These are phyloP conservation scores for Meiosimyza platycephala DNA, from an alignment of 2,888 invertebrate genomes.

Conservation along the genomic window DNA sequence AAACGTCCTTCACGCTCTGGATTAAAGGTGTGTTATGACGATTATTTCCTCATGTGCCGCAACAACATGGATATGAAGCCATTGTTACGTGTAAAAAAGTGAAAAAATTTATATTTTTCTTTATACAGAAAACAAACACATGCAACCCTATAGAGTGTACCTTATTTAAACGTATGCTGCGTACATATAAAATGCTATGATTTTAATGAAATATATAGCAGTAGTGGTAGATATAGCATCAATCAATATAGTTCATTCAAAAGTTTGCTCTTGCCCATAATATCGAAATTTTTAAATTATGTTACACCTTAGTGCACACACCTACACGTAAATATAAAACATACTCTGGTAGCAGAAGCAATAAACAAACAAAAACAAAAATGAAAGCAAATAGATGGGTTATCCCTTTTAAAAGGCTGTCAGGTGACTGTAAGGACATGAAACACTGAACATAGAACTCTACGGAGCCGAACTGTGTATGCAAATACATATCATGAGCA, in stretches of 20 bases:
- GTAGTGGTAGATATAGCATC: no score
- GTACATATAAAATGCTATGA: no score
- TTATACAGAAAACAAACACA: background rate
- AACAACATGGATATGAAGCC: background rate
- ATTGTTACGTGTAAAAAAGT: conserved; percentile 23
- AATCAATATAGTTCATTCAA: no score
- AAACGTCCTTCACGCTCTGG: background rate
- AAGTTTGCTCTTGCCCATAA: no score
- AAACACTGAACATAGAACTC: conserved; percentile 2
- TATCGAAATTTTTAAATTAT: no score
- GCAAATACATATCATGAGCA: conserved; percentile 35
- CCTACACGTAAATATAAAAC: background rate
- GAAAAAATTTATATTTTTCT: conserved; percentile 30
- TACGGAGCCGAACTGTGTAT: background rate
- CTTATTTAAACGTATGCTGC: no score
- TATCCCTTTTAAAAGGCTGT: conserved; percentile 2
- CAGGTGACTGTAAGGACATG: conserved; percentile 17
- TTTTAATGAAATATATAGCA: no score
- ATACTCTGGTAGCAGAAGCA: background rate
- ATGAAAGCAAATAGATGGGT: conserved; percentile 12
- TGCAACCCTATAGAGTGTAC: no score
- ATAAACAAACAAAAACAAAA: conserved; percentile 13
- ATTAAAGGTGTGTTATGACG: conserved; percentile 21
- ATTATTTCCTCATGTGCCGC: conserved; percentile 1
- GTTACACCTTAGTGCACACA: background rate